Percentiles rank a stretch among this genome's conserved stretches.
phyloP scores from a whole-genome alignment of 2,797 vertebrate species.

The Silurus aristotelis region DNA sequence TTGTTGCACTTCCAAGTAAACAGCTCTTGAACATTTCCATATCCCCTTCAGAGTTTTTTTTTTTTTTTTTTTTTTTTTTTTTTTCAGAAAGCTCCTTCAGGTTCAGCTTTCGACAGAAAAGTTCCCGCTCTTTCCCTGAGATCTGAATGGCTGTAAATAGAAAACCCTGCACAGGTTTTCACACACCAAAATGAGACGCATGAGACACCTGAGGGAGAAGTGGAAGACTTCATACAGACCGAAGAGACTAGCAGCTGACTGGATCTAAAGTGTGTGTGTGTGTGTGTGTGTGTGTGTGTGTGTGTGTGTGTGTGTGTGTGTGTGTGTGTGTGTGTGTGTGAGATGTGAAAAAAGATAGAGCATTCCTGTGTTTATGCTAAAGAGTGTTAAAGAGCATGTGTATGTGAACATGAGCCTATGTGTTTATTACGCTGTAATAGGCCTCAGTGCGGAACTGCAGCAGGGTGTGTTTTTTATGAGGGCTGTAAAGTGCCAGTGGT shows the following conservation, averaged over 20 bases:
- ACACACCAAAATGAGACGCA: conserved; percentile 2
- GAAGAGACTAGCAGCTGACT: conserved; percentile 15
- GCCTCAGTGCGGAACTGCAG: conserved; percentile 26
- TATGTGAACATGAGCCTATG: conserved; percentile 28
- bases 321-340: conserved; percentile 28
- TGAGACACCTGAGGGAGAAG: conserved; percentile 38
- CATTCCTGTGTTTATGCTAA: conserved; percentile 30
- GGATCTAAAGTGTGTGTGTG: conserved; percentile 5
- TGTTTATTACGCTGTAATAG: conserved; percentile 40
- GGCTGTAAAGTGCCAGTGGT: conserved; percentile 34
- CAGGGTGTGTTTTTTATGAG: conserved; percentile 30
- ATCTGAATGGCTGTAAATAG: conserved; percentile 51
- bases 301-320: conserved; percentile 9
- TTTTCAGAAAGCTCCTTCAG: conserved; percentile 21
- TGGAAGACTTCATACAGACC: conserved; percentile 24
- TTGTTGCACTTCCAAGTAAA: conserved; percentile 45
- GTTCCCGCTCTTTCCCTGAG: conserved; percentile 17
- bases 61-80: background rate
- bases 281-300: conserved; percentile 32
- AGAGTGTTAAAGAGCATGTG: conserved; percentile 39
- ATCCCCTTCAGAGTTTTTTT: conserved; percentile 26
- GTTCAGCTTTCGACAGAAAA: conserved; percentile 19
- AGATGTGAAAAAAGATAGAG: conserved; percentile 21
- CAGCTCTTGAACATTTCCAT: conserved; percentile 48
- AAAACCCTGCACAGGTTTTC: conserved; percentile 35